Conservation (phyloP, 2,888 invertebrate genomes). For the Pimpla rufipes region DNA sequence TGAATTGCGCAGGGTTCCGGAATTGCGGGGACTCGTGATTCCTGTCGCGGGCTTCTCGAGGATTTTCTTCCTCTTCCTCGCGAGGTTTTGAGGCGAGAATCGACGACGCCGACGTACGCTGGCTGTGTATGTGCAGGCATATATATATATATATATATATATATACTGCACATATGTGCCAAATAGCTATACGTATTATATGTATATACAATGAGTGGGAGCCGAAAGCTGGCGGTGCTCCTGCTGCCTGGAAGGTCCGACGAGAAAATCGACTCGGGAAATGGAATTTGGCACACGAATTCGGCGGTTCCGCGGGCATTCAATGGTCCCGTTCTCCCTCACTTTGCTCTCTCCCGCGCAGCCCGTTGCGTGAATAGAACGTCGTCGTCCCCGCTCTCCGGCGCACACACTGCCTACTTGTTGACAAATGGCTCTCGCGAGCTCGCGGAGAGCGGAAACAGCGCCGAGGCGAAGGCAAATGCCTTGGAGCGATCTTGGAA, state of each 20-base stretch:
- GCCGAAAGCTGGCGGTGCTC: neutral
- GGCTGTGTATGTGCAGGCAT: neutral
- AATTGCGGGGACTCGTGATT: conserved; percentile 36
- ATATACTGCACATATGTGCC: neutral
- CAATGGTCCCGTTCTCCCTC: conserved; percentile 30
- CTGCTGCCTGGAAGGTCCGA: conserved; percentile 21
- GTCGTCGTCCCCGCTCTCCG: neutral
- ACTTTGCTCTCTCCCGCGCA: neutral
- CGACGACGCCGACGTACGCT: conserved; percentile 43
- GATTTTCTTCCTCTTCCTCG: conserved; percentile 37
- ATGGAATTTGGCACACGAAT: conserved; percentile 61
- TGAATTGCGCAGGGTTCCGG: conserved; percentile 15
- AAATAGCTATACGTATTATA: neutral
- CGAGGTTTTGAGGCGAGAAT: conserved; percentile 6
- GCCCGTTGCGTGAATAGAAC: conserved; percentile 34
- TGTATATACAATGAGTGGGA: neutral
- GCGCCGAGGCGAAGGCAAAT: conserved; percentile 24
- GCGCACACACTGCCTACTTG: conserved; percentile 52
- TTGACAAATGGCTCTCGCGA: conserved; percentile 60
- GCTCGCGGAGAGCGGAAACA: conserved; percentile 50
- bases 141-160: neutral
- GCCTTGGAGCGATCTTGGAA: conserved; percentile 48
- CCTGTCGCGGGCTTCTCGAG: conserved; percentile 34
- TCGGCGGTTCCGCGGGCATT: conserved; percentile 41
- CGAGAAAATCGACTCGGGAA: conserved; percentile 49